These are phyloP conservation scores for Zophobas morio DNA, from an alignment of 1,140 invertebrate species.

Conservation along the genomic window DNA sequence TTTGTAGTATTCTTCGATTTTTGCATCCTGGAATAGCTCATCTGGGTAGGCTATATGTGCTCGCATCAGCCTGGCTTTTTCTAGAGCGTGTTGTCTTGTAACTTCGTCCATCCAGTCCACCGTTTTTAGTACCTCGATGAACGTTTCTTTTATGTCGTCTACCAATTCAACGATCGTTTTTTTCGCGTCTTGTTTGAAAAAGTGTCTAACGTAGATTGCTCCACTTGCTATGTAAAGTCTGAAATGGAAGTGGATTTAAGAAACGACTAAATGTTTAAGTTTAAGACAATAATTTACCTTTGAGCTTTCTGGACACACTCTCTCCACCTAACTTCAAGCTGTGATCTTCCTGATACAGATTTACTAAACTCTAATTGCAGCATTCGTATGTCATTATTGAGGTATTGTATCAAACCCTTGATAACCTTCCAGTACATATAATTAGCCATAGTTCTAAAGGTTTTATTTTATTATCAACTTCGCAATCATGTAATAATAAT, in stretches of 20 bases:
- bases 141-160: slow-evolving; percentile 69
- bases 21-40: slow-evolving; percentile 68
- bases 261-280: background rate
- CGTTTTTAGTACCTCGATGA: slow-evolving; percentile 67
- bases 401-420: slow-evolving; percentile 20
- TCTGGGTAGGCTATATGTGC: slow-evolving; percentile 69
- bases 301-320: slow-evolving; percentile 37
- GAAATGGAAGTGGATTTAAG: background rate
- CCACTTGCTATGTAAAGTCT: slow-evolving; percentile 33
- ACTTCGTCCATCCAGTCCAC: slow-evolving; percentile 75
- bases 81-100: slow-evolving; percentile 66
- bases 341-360: slow-evolving; percentile 19
- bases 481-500: background rate
- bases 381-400: slow-evolving; percentile 37
- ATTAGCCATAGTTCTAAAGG: slow-evolving; percentile 43
- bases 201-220: slow-evolving; percentile 66
- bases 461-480: background rate
- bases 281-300: slow-evolving; percentile 15
- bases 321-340: slow-evolving; percentile 26
- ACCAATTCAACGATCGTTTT: slow-evolving; percentile 74
- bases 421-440: slow-evolving; percentile 36
- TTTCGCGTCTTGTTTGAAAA: slow-evolving; percentile 68
- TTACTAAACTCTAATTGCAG: slow-evolving; percentile 35
- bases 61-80: slow-evolving; percentile 66
- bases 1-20: slow-evolving; percentile 62